Conservation (phyloP, 2,888 invertebrate genomes). For the Thecocarcelia acutangulata region DNA sequence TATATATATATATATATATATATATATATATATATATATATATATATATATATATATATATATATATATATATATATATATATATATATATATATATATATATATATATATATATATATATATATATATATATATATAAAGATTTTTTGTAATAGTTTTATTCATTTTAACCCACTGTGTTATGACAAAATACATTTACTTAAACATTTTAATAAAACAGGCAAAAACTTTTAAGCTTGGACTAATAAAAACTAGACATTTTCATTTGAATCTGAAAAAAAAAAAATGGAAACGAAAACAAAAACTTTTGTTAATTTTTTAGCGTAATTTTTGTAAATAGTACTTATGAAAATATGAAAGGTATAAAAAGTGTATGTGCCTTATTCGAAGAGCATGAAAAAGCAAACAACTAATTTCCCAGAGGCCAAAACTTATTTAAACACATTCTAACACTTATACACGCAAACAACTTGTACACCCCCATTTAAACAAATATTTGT, state of each 20-base stretch:
- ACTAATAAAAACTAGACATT: constrained; percentile 49
- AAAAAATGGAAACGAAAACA: neutral
- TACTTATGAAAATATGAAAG: constrained; percentile 54
- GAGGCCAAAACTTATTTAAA: constrained; percentile 54
- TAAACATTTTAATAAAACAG: constrained; percentile 18
- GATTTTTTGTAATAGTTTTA: no score
- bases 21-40: no score
- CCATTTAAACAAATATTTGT: constrained; percentile 14
- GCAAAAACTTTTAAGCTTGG: constrained; percentile 28
- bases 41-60: no score
- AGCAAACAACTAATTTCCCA: constrained; percentile 63
- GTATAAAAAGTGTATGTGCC: constrained; percentile 19
- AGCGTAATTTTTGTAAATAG: constrained; percentile 50
- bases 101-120: no score
- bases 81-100: no score
- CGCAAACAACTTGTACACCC: neutral
- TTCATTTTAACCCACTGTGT: constrained; percentile 1
- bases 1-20: no score
- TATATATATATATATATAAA: no score
- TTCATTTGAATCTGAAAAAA: constrained; percentile 22
- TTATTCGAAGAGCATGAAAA: constrained; percentile 12
- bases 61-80: no score
- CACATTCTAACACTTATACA: constrained; percentile 24
- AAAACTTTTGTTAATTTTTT: constrained; percentile 28
- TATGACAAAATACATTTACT: neutral